Base-by-base conservation (phyloP, 2,113 vertebrate species). In the Macquaria ambigua region DNA sequence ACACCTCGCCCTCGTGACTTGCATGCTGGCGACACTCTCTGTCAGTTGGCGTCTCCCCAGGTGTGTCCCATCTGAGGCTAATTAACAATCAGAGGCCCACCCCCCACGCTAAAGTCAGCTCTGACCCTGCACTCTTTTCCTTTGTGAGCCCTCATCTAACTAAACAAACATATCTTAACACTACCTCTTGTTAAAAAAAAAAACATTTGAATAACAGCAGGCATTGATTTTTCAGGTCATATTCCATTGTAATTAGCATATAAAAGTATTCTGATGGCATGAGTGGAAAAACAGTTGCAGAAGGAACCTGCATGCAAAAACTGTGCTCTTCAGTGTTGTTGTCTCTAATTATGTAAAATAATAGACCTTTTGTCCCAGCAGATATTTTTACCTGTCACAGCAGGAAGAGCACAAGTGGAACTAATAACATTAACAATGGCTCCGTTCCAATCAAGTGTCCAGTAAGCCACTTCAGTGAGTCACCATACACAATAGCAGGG, bases 241-340 rank as follows among this genome's bases (percentile, higher is more conserved):
- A 34, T 34, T 34, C 34, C 34, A 4, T 34, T 34, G 34, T 34
- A 34, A 34, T 34, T 4, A 34, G 34, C 4, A 34, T 34, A 34
- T 34, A 34, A 34, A 34, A 34, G 34, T 34, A 34, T 34, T 34
- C 34, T 4, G 34, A 34, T 34, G 28, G 28, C 28, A 31, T 31
- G 28, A 31, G 34, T 34, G 34, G 34, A 34, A n/a, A 67, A 37
- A 46, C 37, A 41, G 43, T 16, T 8, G 34, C 34, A 56, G 52
- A 53, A 43, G 3, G 39, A 48, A n/a, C 28, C 7, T 16, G 43
- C 25, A 25, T 23, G 23, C 25, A 43, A 74, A 43, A 43, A 0
- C 4, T 3, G 0, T 6, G 5, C 0, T 28, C 16, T 28, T 43
- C 4, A 31, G 2, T 5, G 16, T 21, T 46, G 3, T 37, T 70